These are phyloP conservation scores for Psittacus erithacus DNA, from an alignment of 2,113 vertebrate genomes.

Conservation along the genomic window DNA sequence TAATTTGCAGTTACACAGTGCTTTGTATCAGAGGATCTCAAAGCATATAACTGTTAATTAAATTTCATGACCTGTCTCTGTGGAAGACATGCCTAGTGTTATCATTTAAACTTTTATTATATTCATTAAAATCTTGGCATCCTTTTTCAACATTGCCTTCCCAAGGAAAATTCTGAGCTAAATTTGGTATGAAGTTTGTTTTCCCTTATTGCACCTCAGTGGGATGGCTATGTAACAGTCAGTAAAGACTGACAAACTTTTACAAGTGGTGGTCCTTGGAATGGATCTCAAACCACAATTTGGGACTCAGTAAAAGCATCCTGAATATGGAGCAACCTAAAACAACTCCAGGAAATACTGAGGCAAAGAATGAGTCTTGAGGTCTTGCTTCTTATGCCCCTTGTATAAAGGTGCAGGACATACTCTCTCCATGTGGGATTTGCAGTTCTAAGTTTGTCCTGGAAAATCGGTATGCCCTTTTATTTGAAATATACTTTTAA, in stretches of 20 bases:
- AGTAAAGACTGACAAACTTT: neutral
- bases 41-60: conserved; percentile 36
- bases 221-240: neutral
- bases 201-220: neutral
- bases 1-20: neutral
- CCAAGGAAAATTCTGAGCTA: neutral
- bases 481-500: neutral
- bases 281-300: neutral
- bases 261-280: neutral
- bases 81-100: neutral
- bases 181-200: neutral
- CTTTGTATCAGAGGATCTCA: neutral
- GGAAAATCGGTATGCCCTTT: neutral
- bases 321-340: neutral
- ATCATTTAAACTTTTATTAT: neutral
- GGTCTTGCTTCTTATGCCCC: neutral
- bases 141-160: neutral
- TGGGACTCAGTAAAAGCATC: neutral
- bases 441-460: neutral
- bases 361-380: neutral
- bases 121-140: neutral
- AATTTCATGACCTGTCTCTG: neutral
- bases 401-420: neutral
- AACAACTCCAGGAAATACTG: neutral
- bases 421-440: neutral